Conservation (phyloP, 2,797 vertebrate species). For the Otus scops region DNA sequence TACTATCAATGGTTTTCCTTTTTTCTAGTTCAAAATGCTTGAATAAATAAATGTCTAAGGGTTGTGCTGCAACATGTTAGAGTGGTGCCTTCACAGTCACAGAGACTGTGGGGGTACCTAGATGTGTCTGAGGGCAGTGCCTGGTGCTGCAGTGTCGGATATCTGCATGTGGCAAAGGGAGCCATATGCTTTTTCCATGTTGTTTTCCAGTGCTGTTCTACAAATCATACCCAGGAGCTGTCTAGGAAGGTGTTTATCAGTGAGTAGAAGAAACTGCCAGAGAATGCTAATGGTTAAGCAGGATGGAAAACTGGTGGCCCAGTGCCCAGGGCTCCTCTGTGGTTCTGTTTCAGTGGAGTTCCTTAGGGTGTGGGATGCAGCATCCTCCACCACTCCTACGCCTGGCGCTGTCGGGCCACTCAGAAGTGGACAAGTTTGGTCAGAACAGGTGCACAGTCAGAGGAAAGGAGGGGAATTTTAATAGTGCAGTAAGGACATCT, state of each 20-base stretch:
- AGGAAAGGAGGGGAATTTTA: background rate
- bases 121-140: background rate
- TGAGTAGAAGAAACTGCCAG: background rate
- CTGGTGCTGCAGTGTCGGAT: background rate
- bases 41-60: background rate
- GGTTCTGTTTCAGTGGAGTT: background rate
- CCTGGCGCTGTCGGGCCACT: background rate
- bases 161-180: background rate
- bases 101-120: background rate
- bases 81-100: background rate
- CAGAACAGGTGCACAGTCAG: background rate
- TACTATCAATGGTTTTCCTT: background rate
- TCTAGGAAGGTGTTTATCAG: background rate
- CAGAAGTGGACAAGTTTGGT: background rate
- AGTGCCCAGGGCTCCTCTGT: background rate
- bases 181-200: background rate
- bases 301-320: background rate
- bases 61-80: background rate
- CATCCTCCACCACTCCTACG: background rate
- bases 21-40: background rate
- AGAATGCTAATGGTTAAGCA: background rate
- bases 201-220: background rate
- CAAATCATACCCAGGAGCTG: background rate
- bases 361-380: rapidly evolving
- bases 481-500: background rate